A percentile compares a stretch with the other conserved stretches of the same genome.
Evolutionary conservation across 2,888 invertebrate genomes (phyloP).

Genomic region (Thecocarcelia acutangulata): DNA sequence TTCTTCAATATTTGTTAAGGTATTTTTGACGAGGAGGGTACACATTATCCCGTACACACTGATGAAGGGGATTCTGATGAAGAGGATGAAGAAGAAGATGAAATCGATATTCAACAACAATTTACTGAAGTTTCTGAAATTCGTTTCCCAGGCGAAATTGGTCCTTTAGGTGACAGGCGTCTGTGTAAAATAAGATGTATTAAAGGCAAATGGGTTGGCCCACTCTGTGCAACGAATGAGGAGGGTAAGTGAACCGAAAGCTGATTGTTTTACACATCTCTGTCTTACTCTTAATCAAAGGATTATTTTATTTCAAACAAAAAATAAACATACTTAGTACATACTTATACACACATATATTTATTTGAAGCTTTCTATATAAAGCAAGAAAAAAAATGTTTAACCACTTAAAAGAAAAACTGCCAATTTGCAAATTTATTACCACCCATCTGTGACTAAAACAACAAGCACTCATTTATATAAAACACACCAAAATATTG

Average conservation of each 20-base stretch:
- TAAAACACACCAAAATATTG: slow-evolving; percentile 16
- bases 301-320: slow-evolving; percentile 53
- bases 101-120: slow-evolving; percentile 79
- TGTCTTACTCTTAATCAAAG: slow-evolving; percentile 39
- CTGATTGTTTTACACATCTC: slow-evolving; percentile 52
- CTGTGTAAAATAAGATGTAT: slow-evolving; percentile 93
- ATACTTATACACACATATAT: slow-evolving; percentile 10
- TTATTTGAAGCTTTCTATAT: neutral
- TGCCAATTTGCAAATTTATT: slow-evolving; percentile 58
- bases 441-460: slow-evolving; percentile 13
- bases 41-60: slow-evolving; percentile 78
- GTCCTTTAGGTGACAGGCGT: slow-evolving; percentile 87
- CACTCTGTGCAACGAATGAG: slow-evolving; percentile 87
- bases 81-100: slow-evolving; percentile 80
- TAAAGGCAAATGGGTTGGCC: slow-evolving; percentile 92
- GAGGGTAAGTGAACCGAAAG: slow-evolving; percentile 84
- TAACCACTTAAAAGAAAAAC: slow-evolving; percentile 43
- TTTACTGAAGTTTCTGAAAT: slow-evolving; percentile 81
- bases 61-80: slow-evolving; percentile 80
- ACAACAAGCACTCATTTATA: slow-evolving; percentile 42
- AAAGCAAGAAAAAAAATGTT: slow-evolving; percentile 25
- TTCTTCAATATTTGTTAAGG: slow-evolving; percentile 70
- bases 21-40: slow-evolving; percentile 80
- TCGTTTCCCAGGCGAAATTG: slow-evolving; percentile 88
- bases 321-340: slow-evolving; percentile 2